A percentile compares a stretch with the other conserved stretches of the same genome.
phyloP scores from a whole-genome alignment of 2,113 vertebrate genomes.

The Lagenorhynchus albirostris region DNA sequence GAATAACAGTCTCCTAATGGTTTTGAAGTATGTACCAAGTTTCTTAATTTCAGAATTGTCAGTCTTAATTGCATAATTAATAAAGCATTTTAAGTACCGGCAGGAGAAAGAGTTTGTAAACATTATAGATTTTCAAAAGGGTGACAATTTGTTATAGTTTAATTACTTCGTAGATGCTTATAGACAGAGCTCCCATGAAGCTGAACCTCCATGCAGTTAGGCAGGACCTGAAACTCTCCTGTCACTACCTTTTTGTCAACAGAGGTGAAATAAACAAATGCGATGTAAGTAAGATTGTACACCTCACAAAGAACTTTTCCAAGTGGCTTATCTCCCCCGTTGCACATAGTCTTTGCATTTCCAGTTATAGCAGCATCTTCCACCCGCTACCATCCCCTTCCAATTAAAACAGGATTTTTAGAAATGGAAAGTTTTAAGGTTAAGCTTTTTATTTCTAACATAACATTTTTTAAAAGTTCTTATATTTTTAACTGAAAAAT shows the following conservation, averaged over 20 bases:
- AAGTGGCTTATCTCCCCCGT: neutral
- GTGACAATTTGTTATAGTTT: slow-evolving; percentile 19
- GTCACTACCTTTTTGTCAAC: neutral
- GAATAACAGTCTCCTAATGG: neutral
- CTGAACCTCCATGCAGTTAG: neutral
- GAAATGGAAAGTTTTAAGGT: neutral
- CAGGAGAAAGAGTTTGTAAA: slow-evolving; percentile 15
- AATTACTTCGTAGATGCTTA: slow-evolving; percentile 29
- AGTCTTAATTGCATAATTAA: slow-evolving; percentile 38
- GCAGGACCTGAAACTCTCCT: neutral
- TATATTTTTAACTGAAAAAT: neutral
- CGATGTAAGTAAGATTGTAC: neutral
- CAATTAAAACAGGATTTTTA: neutral
- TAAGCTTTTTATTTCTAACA: neutral
- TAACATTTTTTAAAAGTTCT: neutral
- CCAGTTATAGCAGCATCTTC: neutral
- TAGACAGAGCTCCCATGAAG: neutral
- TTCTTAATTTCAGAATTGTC: slow-evolving; percentile 42
- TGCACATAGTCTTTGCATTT: neutral
- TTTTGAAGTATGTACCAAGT: neutral
- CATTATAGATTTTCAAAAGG: slow-evolving; percentile 17
- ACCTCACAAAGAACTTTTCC: neutral
- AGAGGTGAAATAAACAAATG: neutral
- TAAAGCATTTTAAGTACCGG: neutral
- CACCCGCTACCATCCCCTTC: neutral